Conservation (phyloP, 2,888 invertebrate species). For the Erpobdella octoculata region DNA sequence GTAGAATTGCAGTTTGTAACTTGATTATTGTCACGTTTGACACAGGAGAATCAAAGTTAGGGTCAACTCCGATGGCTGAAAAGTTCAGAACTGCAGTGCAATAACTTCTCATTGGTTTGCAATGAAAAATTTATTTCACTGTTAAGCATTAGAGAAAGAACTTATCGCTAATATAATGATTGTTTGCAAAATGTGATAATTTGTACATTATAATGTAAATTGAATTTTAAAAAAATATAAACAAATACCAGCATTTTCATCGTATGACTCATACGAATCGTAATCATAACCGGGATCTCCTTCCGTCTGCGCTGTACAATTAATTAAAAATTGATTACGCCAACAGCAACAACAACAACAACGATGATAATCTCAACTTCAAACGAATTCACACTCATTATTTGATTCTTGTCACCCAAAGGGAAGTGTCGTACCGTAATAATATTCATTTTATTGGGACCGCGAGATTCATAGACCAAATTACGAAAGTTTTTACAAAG, state of each 20-base stretch:
- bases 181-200: neutral
- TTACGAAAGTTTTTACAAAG: neutral
- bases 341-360: neutral
- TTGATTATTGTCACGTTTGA: constrained; percentile 42
- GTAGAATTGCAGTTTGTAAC: constrained; percentile 43
- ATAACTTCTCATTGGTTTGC: neutral
- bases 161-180: neutral
- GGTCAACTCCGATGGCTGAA: constrained; percentile 41
- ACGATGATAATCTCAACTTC: too few species aligned
- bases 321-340: neutral
- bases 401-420: too few species aligned
- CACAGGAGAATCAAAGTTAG: constrained; percentile 40
- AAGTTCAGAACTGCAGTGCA: too few species aligned
- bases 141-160: neutral
- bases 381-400: too few species aligned
- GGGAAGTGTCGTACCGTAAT: too few species aligned
- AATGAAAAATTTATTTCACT: constrained; percentile 3
- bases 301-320: constrained; percentile 34
- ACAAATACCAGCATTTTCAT: constrained; percentile 27
- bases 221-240: neutral
- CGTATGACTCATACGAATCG: constrained; percentile 27
- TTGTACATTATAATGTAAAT: neutral
- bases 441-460: neutral
- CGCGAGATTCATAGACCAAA: neutral
- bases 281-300: constrained; percentile 33